Conservation (phyloP, 2,797 vertebrate genomes). For the Sebastes miniatus region DNA sequence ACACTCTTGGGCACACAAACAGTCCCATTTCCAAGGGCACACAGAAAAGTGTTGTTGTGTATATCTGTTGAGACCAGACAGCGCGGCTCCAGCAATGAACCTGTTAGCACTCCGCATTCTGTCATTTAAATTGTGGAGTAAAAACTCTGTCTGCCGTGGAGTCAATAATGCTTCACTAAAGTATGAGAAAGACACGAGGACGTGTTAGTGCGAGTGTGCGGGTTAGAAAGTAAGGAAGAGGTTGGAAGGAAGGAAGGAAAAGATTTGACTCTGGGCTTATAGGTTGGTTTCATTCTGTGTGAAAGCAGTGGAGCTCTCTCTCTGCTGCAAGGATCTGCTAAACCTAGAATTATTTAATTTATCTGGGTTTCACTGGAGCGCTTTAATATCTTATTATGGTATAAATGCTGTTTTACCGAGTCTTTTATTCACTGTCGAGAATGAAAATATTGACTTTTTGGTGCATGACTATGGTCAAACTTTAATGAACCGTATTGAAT, state of each 20-base stretch:
- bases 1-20: slow-evolving; percentile 67
- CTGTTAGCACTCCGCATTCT: slow-evolving; percentile 37
- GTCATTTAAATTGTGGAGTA: slow-evolving; percentile 12
- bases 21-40: slow-evolving; percentile 52
- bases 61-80: slow-evolving; percentile 54
- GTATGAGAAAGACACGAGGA: background rate
- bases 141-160: background rate
- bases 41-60: slow-evolving; percentile 69
- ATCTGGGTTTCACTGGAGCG: slow-evolving; percentile 11
- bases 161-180: background rate
- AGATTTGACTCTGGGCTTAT: background rate
- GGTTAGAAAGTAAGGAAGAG: background rate
- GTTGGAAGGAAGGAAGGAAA: background rate
- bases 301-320: slow-evolving; percentile 1
- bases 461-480: slow-evolving; percentile 24
- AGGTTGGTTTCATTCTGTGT: background rate
- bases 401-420: slow-evolving; percentile 6
- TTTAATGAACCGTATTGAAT: slow-evolving; percentile 30
- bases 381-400: slow-evolving; percentile 16
- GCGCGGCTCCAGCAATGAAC: slow-evolving; percentile 41
- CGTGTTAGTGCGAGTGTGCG: background rate
- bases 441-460: slow-evolving; percentile 33
- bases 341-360: slow-evolving; percentile 22
- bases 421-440: slow-evolving; percentile 11
- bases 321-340: background rate